A percentile compares a stretch with the other conserved stretches of the same genome.
Conservation (phyloP, 1,140 invertebrate genomes). For the Pseudoatta argentina region DNA sequence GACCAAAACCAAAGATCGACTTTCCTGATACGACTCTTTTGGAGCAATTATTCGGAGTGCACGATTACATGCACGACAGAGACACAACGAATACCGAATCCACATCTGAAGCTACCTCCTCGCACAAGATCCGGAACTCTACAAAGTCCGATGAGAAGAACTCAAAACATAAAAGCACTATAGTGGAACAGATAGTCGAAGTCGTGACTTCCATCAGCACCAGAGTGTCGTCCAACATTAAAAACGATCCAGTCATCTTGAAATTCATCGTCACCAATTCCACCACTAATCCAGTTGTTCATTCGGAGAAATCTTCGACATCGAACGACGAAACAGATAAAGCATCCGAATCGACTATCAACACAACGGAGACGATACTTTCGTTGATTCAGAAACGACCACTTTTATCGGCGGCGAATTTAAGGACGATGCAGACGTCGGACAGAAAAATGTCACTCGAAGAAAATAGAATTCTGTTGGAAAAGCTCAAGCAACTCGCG, state of each 20-base stretch:
- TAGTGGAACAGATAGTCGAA: conserved; percentile 82
- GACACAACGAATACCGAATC: conserved; percentile 34
- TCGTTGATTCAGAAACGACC: conserved; percentile 37
- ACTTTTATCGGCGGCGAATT: not conserved
- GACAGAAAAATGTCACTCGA: conserved; percentile 79
- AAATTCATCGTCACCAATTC: conserved; percentile 77
- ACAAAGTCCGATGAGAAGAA: not conserved
- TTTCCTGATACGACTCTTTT: conserved; percentile 67
- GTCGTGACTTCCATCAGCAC: conserved; percentile 85
- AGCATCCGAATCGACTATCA: not conserved
- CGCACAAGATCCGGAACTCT: not conserved
- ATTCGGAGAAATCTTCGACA: conserved; percentile 3
- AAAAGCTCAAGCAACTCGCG: conserved; percentile 78
- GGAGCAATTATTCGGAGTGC: conserved; percentile 77
- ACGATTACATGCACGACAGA: conserved; percentile 33
- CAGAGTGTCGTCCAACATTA: conserved; percentile 81
- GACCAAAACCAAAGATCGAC: conserved; percentile 79
- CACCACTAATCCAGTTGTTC: conserved; percentile 60
- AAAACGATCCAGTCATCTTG: conserved; percentile 76
- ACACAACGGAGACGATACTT: conserved; percentile 13
- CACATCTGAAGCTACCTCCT: not conserved
- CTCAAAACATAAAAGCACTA: conserved; percentile 14
- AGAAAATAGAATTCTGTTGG: conserved; percentile 74
- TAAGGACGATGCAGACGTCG: conserved; percentile 68
- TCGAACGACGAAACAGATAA: conserved; percentile 56